Evolutionary conservation across 2,113 vertebrate genomes (phyloP), one percentile per base, ranked within the genome.

Genomic region (Aramus guarauna): DNA sequence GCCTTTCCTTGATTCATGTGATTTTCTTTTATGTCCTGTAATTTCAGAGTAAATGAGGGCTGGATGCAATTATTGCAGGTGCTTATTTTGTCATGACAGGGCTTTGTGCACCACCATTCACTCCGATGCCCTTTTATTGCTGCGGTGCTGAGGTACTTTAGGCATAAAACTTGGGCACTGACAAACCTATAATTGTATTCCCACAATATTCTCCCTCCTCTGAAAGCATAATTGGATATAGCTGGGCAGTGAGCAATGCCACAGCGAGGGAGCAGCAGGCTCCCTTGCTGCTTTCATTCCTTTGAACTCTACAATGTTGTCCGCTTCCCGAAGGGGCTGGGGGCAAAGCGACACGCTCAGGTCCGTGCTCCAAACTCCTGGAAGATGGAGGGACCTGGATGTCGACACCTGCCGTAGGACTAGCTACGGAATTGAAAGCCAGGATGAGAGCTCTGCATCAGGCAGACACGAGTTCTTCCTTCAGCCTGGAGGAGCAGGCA

Each of bases 321-420:
- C 1, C 4, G 32, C 43, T 53, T 68, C 71, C 53, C 14, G 0
- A 22, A 45, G 37, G 58, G 27, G 15, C n/a, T 4, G 1, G 50
- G 24, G 55, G 36, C 41, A 2, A n/a, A 18, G 58, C 2, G 1
- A 21, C 26, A 7, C 5, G 0, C 21, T 52, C 6, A 0, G 67
- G 15, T 26, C 48, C 23, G 1, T 34, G 63, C 29, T 85, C 22
- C 15, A 9, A 22, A 19, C 6, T 26, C 60, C 60, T 63, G 62
- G 45, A 30, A 37, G 34, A 8, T 23, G 48, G 34, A 58, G n/a
- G 37, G 71, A 16, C 39, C 39, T 12, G 39, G 39, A 41, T 41
- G 39, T 41, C 39, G 12, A 5, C 9, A 12, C 39, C 39, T 41
- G 39, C 39, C 12, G 39, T 41, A 41, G 39, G 39, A 41, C 39